Evolutionary conservation across 2,113 vertebrate species (phyloP).

Genomic region (Engystomops pustulosus): DNA sequence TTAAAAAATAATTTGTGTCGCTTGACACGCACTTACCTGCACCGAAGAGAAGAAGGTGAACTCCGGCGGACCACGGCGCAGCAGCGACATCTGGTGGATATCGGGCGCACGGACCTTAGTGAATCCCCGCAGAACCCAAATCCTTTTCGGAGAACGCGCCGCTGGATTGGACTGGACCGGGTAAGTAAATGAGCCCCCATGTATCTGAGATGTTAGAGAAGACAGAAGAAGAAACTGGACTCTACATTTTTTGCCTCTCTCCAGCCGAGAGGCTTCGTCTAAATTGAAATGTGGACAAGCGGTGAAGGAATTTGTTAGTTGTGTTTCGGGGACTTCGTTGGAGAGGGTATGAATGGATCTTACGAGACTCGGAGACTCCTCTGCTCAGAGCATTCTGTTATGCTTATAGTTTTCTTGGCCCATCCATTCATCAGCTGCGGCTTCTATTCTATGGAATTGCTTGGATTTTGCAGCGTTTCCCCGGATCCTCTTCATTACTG

Average conservation of each 20-base stretch:
- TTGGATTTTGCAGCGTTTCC: constrained; percentile 52
- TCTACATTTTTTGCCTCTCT: not conserved
- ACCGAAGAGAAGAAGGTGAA: too few species aligned
- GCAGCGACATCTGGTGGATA: too few species aligned
- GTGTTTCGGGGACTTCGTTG: constrained; percentile 63
- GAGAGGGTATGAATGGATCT: constrained; percentile 64
- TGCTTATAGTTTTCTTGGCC: constrained; percentile 63
- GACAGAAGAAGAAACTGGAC: constrained; percentile 37
- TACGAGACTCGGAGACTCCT: constrained; percentile 56
- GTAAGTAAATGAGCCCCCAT: too few species aligned
- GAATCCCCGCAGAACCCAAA: too few species aligned
- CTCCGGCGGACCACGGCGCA: too few species aligned
- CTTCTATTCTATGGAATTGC: constrained; percentile 58
- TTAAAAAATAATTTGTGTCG: too few species aligned
- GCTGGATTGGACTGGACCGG: too few species aligned
- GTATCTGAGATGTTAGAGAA: constrained; percentile 59
- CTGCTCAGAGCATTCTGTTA: constrained; percentile 61
- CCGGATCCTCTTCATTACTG: constrained; percentile 56
- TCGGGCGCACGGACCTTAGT: too few species aligned
- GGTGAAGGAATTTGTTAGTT: constrained; percentile 44
- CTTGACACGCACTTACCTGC: too few species aligned
- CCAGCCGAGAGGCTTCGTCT: not conserved
- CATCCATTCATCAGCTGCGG: constrained; percentile 61
- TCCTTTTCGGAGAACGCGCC: too few species aligned
- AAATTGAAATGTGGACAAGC: constrained; percentile 31